phyloP scores from a whole-genome alignment of 2,888 invertebrate genomes.

The Matsumyia berberina region DNA sequence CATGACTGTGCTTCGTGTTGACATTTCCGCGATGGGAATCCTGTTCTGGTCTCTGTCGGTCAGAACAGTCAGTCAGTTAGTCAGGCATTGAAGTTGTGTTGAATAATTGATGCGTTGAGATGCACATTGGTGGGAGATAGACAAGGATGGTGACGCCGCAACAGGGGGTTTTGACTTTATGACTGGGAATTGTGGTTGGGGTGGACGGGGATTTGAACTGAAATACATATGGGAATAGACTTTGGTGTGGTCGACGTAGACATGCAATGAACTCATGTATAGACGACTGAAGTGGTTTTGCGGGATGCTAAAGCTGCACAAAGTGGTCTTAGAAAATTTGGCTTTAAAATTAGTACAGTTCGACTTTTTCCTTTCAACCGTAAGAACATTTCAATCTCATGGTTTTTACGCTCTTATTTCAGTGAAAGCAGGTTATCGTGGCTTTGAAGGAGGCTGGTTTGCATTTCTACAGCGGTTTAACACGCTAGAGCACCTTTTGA shows the following conservation, averaged over 20 bases:
- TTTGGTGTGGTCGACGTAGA: neutral
- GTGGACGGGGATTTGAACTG: neutral
- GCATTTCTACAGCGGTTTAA: too few species aligned
- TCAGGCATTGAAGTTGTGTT: constrained; percentile 25
- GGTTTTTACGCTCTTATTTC: too few species aligned
- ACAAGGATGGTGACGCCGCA: neutral
- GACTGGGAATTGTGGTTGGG: constrained; percentile 25
- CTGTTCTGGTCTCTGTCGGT: neutral
- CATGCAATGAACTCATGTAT: neutral
- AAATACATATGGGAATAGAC: neutral
- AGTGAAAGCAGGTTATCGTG: too few species aligned
- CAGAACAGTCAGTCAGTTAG: constrained; percentile 13
- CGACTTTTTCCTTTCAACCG: too few species aligned
- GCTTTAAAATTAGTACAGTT: too few species aligned
- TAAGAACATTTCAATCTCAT: too few species aligned
- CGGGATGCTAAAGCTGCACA: too few species aligned
- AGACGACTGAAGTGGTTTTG: too few species aligned
- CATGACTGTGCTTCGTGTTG: constrained; percentile 44
- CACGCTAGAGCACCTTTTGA: too few species aligned
- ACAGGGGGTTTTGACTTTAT: constrained; percentile 21
- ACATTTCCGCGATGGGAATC: constrained; percentile 22
- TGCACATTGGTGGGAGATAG: constrained; percentile 30
- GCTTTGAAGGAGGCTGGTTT: too few species aligned
- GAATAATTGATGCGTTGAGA: constrained; percentile 60
- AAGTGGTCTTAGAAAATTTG: too few species aligned